Evolutionary conservation across 2,888 invertebrate genomes (phyloP), one percentile per base, ranked within the genome.

Genomic region (Gonocerus acuteangulatus): DNA sequence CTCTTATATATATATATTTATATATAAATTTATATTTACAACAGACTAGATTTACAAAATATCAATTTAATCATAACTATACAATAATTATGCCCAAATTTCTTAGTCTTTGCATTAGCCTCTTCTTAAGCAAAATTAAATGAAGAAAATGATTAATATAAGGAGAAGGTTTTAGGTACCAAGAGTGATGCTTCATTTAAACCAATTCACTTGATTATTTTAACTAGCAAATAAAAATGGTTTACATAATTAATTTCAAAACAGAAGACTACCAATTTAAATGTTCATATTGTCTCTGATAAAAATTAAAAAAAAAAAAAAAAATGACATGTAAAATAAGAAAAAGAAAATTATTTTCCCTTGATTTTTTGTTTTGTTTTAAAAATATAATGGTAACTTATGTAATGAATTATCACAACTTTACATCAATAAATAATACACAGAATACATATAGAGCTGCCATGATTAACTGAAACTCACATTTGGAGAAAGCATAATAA

Each of bases 21-120:
- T 57, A 42, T 44, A 42, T 47, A 57, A 22, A 39, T 15, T 19
- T 23, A 49, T 49, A 49, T 49, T 32, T 48, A 59, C 59, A 59
- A 59, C 34, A 48, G 59, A 59, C 59, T 59, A 59, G 59, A 59
- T 59, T 59, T 48, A 59, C 59, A 59, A 59, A 44, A 59, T 48
- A 59, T 48, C 39, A 59, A 59, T 59, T 58, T 27, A 48, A 59
- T 48, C 48, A 36, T 36, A 59, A 59, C 45, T 59, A 32, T 48
- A 59, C 59, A 59, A 21, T 23, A 45, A 36, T 34, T 23, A 59
- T 48, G 59, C 59, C 48, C 48, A 59, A 59, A 27, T 59, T 27
- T 27, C 15, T 47, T 45, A 47, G 34, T 57, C 57, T 34, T 57
- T 21, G 19, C 27, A 47, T 27, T 57, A 57, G 34, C 57, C 36